Evolutionary conservation across 2,888 invertebrate species (phyloP), one percentile per base, ranked within the genome.

Genomic region (Zeuzera pyrina): DNA sequence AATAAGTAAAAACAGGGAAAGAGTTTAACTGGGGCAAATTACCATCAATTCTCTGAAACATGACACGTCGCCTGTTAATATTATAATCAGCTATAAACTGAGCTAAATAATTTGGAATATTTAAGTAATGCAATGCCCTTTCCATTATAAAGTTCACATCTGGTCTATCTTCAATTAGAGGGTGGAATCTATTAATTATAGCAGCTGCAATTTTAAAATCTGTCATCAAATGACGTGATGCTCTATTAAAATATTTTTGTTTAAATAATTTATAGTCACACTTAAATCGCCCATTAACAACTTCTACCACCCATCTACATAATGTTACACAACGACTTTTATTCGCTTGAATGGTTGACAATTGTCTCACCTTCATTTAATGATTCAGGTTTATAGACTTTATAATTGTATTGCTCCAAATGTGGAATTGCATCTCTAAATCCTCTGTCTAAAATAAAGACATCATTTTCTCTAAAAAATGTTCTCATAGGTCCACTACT

Each of bases 171-270:
- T n/a, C n/a, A n/a, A n/a, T n/a, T n/a, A n/a, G n/a, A n/a, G n/a
- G n/a, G 12, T 41, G 37, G 26, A 30, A 39, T 12, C 15, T 19
- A 30, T 43, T 47, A 11, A 47, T 41, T n/a, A 44, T 19, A 7
- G 44, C 43, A 23, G 36, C 42, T 15, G 38, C 39, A 3, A 43
- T 41, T 25, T 28, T 32, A 32, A 41, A 43, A 36, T 45, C 41
- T 11, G 12, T 23, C 30, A 44, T 30, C 4, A 23, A 28, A 21
- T 34, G 15, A 5, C 22, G 25, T 15, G 33, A 33, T 7, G 35
- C 14, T 3, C 16, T 7, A 31, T 45, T 45, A 27, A 47, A 44
- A 31, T 31, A 24, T 15, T 25, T 28, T 5, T 43, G 29, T 10
- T 35, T 13, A 5, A 42, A 38, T 3, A 43, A n/a, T 32, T 43